Conservation (phyloP, 2,888 invertebrate species). For the Ischnus inquisitorius region DNA sequence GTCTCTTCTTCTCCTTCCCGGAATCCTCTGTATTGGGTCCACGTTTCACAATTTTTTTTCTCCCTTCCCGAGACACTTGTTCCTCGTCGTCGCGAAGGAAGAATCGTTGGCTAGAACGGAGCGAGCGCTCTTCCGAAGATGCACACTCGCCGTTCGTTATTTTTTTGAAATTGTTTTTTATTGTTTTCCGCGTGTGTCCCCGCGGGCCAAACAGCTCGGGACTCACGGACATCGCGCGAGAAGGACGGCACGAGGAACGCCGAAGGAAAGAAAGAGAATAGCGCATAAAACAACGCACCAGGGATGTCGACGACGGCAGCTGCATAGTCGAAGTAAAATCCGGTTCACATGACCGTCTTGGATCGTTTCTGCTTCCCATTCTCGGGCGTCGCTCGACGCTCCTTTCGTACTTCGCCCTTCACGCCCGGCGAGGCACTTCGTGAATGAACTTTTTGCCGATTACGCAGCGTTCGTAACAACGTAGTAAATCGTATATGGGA, state of each 20-base stretch:
- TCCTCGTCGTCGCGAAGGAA: constrained; percentile 29
- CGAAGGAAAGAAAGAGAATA: constrained; percentile 15
- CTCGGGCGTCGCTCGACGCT: background rate
- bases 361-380: constrained; percentile 54
- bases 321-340: constrained; percentile 78
- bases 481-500: background rate
- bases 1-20: constrained; percentile 62
- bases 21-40: constrained; percentile 60
- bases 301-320: constrained; percentile 74
- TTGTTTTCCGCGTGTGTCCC: constrained; percentile 55
- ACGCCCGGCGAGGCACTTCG: constrained; percentile 27
- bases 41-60: constrained; percentile 40
- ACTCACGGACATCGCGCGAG: constrained; percentile 34
- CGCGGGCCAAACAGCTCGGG: constrained; percentile 50
- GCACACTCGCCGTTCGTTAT: constrained; percentile 9
- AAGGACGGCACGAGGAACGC: constrained; percentile 24
- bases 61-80: constrained; percentile 62
- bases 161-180: constrained; percentile 52
- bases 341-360: constrained; percentile 81
- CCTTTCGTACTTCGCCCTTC: constrained; percentile 23
- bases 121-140: constrained; percentile 32
- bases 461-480: background rate
- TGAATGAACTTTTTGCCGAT: constrained; percentile 30
- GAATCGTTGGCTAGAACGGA: constrained; percentile 1
- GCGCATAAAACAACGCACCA: constrained; percentile 35